phyloP scores from a whole-genome alignment of 2,113 vertebrate species.

The Dromaius novaehollandiae region DNA sequence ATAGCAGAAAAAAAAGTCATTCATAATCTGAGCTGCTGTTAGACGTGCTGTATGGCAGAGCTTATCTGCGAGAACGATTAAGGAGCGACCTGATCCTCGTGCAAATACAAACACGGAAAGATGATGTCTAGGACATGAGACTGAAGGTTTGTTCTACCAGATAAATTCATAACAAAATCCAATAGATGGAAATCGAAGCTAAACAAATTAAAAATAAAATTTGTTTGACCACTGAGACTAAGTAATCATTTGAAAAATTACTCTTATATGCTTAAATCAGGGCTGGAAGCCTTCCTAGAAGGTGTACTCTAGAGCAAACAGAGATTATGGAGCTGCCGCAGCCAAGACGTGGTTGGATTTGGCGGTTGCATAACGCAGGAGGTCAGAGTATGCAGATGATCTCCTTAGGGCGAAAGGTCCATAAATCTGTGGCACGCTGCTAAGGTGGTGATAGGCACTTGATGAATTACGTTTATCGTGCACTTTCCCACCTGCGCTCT shows the following conservation, averaged over 20 bases:
- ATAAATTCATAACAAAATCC: not conserved
- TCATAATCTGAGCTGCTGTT: not conserved
- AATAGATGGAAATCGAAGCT: not conserved
- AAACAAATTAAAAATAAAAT: constrained; percentile 40
- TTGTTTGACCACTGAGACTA: not conserved
- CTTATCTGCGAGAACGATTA: accelerated
- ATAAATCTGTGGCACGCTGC: not conserved
- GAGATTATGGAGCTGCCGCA: not conserved
- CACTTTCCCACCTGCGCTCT: not conserved
- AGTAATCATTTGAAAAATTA: constrained; percentile 21
- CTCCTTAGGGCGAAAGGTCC: not conserved
- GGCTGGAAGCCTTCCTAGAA: not conserved
- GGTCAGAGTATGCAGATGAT: not conserved
- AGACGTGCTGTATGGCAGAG: not conserved
- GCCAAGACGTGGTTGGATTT: not conserved
- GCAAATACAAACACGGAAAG: not conserved
- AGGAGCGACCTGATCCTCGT: not conserved
- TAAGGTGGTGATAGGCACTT: not conserved
- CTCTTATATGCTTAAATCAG: constrained; percentile 5
- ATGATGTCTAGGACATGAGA: not conserved
- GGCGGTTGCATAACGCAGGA: not conserved
- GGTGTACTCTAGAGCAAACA: not conserved
- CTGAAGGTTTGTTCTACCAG: not conserved
- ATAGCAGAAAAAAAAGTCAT: not conserved
- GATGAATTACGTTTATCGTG: not conserved